Percentiles rank a stretch among this genome's conserved stretches.
Conservation (phyloP, 2,113 vertebrate genomes). For the Antechinus stuartii region DNA sequence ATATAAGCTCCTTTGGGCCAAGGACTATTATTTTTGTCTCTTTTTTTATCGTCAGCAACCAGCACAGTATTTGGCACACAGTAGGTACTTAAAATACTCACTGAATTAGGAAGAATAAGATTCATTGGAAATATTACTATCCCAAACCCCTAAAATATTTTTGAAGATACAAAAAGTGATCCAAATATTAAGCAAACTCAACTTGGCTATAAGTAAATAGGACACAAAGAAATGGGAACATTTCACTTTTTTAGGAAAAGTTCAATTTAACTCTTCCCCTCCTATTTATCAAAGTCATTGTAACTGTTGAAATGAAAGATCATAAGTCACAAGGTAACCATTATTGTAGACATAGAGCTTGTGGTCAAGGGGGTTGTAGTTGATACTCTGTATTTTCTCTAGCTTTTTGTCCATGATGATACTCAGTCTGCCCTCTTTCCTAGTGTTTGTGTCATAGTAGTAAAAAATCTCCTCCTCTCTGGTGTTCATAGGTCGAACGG, state of each 20-base stretch:
- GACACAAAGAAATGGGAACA: not conserved
- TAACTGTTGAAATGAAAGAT: constrained; percentile 63
- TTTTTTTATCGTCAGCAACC: not conserved
- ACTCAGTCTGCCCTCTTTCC: constrained; percentile 74
- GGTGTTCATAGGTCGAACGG: constrained; percentile 85
- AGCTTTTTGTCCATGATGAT: constrained; percentile 82
- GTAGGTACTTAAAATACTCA: not conserved
- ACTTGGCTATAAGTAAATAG: not conserved
- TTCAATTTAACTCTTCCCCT: constrained; percentile 10
- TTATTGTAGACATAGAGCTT: constrained; percentile 85
- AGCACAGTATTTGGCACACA: not conserved
- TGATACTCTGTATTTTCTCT: constrained; percentile 83
- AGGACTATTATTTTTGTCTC: not conserved
- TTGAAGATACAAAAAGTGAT: not conserved
- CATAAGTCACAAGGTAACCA: constrained; percentile 83
- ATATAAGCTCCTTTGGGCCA: not conserved
- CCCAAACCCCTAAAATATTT: not conserved
- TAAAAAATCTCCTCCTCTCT: constrained; percentile 94
- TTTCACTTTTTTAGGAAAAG: not conserved
- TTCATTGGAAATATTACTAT: not conserved
- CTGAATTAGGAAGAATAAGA: not conserved
- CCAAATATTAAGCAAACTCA: constrained; percentile 31
- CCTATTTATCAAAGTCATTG: not conserved
- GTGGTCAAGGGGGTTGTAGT: constrained; percentile 85
- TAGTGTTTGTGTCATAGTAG: constrained; percentile 89